Conservation (phyloP, 2,113 vertebrate species). For the Galbula dea region DNA sequence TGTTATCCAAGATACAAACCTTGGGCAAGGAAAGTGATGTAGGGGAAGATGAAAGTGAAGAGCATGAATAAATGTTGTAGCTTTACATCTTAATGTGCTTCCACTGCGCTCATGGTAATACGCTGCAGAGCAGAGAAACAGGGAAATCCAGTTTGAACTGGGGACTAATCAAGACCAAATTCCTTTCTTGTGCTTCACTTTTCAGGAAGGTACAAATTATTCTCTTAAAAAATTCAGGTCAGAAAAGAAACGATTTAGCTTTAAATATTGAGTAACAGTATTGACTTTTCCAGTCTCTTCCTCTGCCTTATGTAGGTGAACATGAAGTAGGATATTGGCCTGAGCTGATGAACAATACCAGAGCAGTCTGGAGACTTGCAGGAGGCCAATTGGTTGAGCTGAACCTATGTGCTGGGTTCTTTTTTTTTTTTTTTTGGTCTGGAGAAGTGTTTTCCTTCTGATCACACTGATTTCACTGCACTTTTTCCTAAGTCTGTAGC, state of each 20-base stretch:
- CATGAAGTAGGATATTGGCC: not conserved
- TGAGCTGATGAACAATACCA: not conserved
- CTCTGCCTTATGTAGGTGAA: not conserved
- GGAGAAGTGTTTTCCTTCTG: too few species aligned
- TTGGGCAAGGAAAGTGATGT: not conserved
- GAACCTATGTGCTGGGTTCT: not conserved
- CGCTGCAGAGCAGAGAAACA: not conserved
- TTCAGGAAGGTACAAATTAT: not conserved
- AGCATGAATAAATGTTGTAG: not conserved
- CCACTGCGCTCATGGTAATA: not conserved
- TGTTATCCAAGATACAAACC: not conserved
- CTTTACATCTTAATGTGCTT: not conserved
- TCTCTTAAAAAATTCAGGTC: not conserved
- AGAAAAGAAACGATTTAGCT: not conserved
- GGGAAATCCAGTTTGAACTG: not conserved
- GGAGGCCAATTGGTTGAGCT: accelerated
- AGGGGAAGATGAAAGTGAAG: not conserved
- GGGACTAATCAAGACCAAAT: not conserved
- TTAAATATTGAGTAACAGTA: not conserved
- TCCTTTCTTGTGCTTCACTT: not conserved
- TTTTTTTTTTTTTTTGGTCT: not conserved
- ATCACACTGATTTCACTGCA: too few species aligned
- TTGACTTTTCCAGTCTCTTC: not conserved
- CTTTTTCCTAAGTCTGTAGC: too few species aligned
- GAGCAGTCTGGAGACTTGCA: not conserved